These are phyloP conservation scores for Orcinus orca DNA, from an alignment of 2,113 vertebrate genomes.

Conservation along the genomic window DNA sequence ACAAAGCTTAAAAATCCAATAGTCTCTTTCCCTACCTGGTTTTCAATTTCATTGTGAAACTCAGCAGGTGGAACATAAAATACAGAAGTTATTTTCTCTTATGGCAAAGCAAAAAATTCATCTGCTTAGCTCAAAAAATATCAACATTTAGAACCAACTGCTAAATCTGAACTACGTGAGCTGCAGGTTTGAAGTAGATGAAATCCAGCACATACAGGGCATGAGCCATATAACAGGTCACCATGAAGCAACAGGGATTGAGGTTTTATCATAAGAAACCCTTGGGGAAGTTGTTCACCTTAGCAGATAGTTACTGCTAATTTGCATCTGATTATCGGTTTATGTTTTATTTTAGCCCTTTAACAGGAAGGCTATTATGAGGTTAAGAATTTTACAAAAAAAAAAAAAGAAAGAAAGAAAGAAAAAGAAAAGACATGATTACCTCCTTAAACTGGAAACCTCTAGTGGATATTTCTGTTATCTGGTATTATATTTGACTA, in stretches of 20 bases:
- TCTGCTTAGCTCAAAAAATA: slow-evolving; percentile 54
- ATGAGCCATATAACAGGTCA: not conserved
- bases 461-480: not conserved
- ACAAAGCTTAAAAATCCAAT: slow-evolving; percentile 8
- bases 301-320: not conserved
- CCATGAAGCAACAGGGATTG: not conserved
- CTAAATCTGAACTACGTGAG: not conserved
- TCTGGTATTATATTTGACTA: not conserved
- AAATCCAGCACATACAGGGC: not conserved
- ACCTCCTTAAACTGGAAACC: not conserved
- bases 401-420: not conserved
- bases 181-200: not conserved
- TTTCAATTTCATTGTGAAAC: slow-evolving; percentile 46
- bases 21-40: not conserved
- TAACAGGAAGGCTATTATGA: not conserved
- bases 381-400: slow-evolving; percentile 17
- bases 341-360: slow-evolving; percentile 25
- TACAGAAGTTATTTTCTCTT: slow-evolving; percentile 41
- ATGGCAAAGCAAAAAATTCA: slow-evolving; percentile 47
- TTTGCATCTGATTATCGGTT: not conserved
- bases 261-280: not conserved
- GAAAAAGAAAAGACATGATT: no score
- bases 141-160: slow-evolving; percentile 43
- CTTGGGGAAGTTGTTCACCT: not conserved
- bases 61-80: slow-evolving; percentile 46